These are phyloP conservation scores for Eulemur macaco DNA, from an alignment of 2,113 vertebrate genomes.

Conservation along the genomic window DNA sequence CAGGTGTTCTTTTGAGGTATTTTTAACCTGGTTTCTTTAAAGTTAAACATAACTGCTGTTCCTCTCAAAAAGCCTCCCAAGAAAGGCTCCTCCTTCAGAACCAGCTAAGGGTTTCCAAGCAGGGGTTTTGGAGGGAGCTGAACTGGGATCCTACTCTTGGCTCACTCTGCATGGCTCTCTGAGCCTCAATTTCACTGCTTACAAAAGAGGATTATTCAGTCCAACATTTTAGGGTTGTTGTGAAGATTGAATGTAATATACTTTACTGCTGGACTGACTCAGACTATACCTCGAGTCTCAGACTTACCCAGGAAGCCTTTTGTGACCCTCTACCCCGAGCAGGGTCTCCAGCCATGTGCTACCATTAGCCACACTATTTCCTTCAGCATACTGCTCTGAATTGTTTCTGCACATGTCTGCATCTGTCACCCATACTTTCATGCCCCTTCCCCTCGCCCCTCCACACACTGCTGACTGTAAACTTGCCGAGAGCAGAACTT, in stretches of 20 bases:
- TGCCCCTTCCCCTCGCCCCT: background rate
- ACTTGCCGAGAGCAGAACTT: background rate
- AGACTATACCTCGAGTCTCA: background rate
- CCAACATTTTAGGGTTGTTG: background rate
- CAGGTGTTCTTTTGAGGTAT: constrained; percentile 37
- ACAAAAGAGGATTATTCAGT: background rate
- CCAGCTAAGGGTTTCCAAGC: background rate
- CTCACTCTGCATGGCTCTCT: background rate
- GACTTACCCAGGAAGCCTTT: background rate
- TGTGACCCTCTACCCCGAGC: background rate
- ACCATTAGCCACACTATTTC: background rate
- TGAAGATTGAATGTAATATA: background rate
- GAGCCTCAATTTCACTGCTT: background rate
- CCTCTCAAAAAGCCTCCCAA: background rate
- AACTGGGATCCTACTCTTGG: background rate
- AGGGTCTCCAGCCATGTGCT: background rate
- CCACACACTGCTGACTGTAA: background rate
- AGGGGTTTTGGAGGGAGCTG: background rate
- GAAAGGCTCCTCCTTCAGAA: background rate
- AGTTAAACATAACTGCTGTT: constrained; percentile 28
- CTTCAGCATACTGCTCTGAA: background rate
- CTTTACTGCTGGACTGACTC: background rate
- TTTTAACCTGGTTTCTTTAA: constrained; percentile 55
- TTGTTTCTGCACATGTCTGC: background rate
- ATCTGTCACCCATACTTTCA: background rate